Conservation (phyloP, 2,113 vertebrate genomes). For the Ploceus nigricollis region DNA sequence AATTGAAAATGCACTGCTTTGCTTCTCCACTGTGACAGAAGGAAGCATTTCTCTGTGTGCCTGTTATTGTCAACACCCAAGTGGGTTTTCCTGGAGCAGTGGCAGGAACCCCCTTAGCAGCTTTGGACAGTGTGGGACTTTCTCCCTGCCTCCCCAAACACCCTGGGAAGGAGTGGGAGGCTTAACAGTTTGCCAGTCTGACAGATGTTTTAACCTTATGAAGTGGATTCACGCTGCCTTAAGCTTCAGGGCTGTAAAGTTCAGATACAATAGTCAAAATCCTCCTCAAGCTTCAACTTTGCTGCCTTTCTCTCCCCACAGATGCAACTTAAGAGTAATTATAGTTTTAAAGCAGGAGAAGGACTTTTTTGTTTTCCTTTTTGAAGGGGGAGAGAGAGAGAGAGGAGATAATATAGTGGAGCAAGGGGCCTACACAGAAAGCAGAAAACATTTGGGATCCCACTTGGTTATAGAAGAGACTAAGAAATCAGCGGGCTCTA, state of each 20-base stretch:
- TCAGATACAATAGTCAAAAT: conserved; percentile 29
- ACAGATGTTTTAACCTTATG: conserved; percentile 53
- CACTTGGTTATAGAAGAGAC: not conserved
- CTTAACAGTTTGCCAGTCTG: conserved; percentile 31
- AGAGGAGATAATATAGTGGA: not conserved
- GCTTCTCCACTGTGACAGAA: not conserved
- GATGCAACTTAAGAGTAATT: not conserved
- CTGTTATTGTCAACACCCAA: not conserved
- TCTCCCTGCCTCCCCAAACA: not conserved
- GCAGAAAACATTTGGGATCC: not conserved
- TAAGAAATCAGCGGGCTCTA: not conserved
- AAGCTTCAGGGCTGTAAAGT: conserved; percentile 23
- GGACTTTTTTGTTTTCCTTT: not conserved
- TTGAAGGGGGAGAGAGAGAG: not conserved
- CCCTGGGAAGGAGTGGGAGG: conserved; percentile 17
- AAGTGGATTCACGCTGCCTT: conserved; percentile 8
- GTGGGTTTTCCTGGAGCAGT: not conserved
- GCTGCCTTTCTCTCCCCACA: not conserved
- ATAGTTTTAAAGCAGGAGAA: not conserved
- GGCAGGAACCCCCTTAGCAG: not conserved
- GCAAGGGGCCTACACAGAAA: not conserved
- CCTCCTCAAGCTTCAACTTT: not conserved
- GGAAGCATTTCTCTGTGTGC: not conserved
- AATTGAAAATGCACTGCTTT: not conserved
- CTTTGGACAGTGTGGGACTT: not conserved